Evolutionary conservation across 2,888 invertebrate species (phyloP), one percentile per base, ranked within the genome.

Genomic region (Cosmopolites sordidus): DNA sequence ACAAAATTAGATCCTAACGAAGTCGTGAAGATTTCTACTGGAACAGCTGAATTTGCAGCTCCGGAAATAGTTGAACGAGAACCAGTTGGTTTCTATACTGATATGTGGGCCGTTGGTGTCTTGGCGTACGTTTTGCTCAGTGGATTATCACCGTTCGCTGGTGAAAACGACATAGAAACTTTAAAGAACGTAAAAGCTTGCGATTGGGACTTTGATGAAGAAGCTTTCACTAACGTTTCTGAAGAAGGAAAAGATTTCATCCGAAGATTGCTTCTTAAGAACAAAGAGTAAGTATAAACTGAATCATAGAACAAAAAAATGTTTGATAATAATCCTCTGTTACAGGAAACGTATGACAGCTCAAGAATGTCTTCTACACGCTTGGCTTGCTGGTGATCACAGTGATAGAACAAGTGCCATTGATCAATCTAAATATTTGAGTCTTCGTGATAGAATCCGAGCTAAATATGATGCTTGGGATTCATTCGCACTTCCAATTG

Each of bases 101-200:
- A 99, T 73, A 99, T 99, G 99, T 99, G 99, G 99, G 97, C 98
- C 29, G 89, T 96, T 27, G 99, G 99, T 68, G 99, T 99, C 1
- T 80, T 99, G n/a, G 87, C 92, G 12, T 99, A 99, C 72, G 97
- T 99, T 37, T 79, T 99, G 88, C 78, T 99, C 60, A 96, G 96
- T 67, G 99, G 99, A 44, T 78, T 99, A 43, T 99, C 99, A 48
- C 99, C 99, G 63, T 99, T 99, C 75, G 96, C 97, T 56, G 99
- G 99, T 39, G 96, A 97, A 75, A 96, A 94, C 71, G 98, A 99
- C 75, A 89, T 97, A 49, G 97, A 98, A 66, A 99, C 99, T 0
- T 76, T 99, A 61, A 95, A 95, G 78, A 98, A 99, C 73, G 98
- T 99, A 11, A 95, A 95, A 74, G 91, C 92, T 8, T 97, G 98